These are phyloP conservation scores for Pongo abelii DNA, from an alignment of 2,113 vertebrate species.

Conservation along the genomic window DNA sequence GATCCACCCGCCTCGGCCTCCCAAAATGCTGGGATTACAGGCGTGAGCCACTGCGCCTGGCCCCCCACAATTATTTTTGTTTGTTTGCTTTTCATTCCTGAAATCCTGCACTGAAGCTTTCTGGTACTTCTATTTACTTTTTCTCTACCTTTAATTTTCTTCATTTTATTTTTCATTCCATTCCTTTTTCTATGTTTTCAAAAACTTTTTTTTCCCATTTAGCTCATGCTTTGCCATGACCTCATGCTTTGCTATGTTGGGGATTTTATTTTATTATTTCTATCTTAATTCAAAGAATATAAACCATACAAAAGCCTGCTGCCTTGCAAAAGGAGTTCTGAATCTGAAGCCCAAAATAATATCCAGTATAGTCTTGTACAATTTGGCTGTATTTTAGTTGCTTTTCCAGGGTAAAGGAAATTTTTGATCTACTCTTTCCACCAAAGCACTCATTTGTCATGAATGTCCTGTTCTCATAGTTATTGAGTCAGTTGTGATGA, in stretches of 20 bases:
- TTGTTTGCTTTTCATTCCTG: too few species aligned
- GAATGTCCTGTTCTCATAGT: not conserved
- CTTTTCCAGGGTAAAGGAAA: not conserved
- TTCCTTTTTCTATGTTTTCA: not conserved
- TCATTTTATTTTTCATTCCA: not conserved
- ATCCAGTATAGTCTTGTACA: not conserved
- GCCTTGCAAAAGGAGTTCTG: slow-evolving; percentile 13
- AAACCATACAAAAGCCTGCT: not conserved
- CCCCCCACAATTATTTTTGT: too few species aligned
- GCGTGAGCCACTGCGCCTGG: too few species aligned
- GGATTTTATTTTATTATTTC: slow-evolving; percentile 20
- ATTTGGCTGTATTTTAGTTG: not conserved
- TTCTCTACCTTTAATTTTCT: not conserved
- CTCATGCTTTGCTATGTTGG: not conserved
- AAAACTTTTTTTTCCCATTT: not conserved
- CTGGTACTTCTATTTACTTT: not conserved
- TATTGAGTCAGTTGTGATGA: not conserved
- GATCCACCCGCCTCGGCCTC: too few species aligned
- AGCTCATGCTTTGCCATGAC: not conserved
- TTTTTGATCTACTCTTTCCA: not conserved
- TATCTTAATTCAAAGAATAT: not conserved
- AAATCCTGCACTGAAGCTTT: too few species aligned
- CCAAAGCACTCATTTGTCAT: not conserved
- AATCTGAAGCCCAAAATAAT: not conserved
- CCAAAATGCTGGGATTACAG: too few species aligned